Evolutionary conservation across 1,140 invertebrate species (phyloP).

Genomic region (Eumaeus atala): DNA sequence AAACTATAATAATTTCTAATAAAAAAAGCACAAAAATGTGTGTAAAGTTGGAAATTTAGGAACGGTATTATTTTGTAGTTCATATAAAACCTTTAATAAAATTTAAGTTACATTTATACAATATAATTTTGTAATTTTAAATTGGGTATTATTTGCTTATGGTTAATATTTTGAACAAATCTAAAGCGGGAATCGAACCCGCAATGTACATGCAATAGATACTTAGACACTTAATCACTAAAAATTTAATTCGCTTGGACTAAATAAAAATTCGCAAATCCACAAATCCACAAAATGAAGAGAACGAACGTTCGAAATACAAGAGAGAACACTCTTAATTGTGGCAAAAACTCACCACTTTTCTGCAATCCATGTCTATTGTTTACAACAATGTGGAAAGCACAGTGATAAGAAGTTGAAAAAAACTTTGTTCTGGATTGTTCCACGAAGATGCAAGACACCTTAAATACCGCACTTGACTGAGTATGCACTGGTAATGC

Average conservation of each 20-base stretch:
- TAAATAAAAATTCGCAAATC: not conserved
- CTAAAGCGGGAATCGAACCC: no score
- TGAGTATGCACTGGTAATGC: constrained; percentile 25
- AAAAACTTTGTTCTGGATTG: constrained; percentile 28
- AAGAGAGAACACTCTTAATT: constrained; percentile 14
- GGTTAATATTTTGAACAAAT: no score
- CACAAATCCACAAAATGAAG: not conserved
- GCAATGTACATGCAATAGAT: no score
- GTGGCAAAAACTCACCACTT: constrained; percentile 45
- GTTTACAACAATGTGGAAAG: constrained; percentile 49
- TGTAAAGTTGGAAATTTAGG: no score
- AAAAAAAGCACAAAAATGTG: no score
- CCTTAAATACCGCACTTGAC: constrained; percentile 19
- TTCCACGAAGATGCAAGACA: constrained; percentile 12
- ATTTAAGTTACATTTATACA: no score
- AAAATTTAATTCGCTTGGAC: not conserved
- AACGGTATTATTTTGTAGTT: no score
- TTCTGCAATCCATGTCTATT: constrained; percentile 57
- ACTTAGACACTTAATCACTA: no score
- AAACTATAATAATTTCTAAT: no score
- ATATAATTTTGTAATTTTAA: no score
- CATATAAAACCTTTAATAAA: no score
- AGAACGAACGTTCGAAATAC: constrained; percentile 13
- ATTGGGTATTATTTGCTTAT: no score
- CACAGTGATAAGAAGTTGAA: constrained; percentile 30